Base-by-base conservation (phyloP, 2,888 invertebrate species). In the Agrochola lychnidis region DNA sequence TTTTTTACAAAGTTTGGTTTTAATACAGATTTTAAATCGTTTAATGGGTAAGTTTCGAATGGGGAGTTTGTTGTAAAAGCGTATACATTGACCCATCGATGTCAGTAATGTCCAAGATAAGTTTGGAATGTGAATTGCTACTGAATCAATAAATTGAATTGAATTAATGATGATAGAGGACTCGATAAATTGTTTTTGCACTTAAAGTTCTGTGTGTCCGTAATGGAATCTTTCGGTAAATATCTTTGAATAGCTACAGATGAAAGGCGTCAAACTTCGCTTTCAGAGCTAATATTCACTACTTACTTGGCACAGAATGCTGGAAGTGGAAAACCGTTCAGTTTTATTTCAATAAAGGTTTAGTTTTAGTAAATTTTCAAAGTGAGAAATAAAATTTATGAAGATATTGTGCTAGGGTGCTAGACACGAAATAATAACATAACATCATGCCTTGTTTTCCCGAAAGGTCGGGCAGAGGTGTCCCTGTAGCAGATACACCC, bases 281-380 rank as follows among this genome's bases (percentile, higher is more conserved):
- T 61, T 66, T 79, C 56, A 66, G 36, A 25, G 62, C 56, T 79
- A 62, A 79, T 72, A 79, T 72, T 79, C 45, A 25, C 30, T 48
- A n/a, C 48, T 48, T 25, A 19, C 42, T 51, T 79, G 56, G 14
- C 30, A 2, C 25, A 40, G 45, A 42, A 73, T 16, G 53, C 4
- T 67, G 14, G 16, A 57, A 36, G 12, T 42, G 48, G 40, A 12
- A 59, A 61, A 61, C n/a, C 22, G 42, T 59, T 59, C 19, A 53
- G 7, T 68, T 80, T 69, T 53, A 63, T 73, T 79, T 57, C 16
- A 51, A 36, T 42, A 63, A 51, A 16, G 14, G 19, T 64, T 66
- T 51, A 9, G 30, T 59, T 64, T 66, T 51, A 19, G 30, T 59
- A 30, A 68, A 68, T 76, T 12, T 45, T 51, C 16, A 30, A 22